Evolutionary conservation across 2,888 invertebrate genomes (phyloP), one percentile per base, ranked within the genome.

Genomic region (Laothoe populi): DNA sequence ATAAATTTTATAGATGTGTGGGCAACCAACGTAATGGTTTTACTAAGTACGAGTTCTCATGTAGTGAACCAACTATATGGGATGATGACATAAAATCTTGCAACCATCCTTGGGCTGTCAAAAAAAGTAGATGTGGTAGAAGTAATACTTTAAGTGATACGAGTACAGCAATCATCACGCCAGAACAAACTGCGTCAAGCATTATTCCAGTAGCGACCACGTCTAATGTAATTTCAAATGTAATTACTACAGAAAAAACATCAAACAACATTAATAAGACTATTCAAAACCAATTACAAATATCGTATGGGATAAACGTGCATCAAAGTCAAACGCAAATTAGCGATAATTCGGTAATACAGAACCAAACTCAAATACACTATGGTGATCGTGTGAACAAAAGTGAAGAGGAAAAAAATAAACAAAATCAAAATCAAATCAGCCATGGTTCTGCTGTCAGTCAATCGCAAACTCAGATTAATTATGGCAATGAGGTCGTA

Each of bases 1-100:
- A 93, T 40, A 96, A 96, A 80, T 97, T 97, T 88, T 96, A 96
- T 79, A 94, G 97, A 73, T 97, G 97, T 83, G 96, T 97, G 11
- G 90, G 90, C 53, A 94, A 94, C 76, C 94, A 94, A 26, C 86
- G 93, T 53, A 94, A 94, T 64, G 93, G 94, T 7, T 96, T 93
- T 74, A 94, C 92, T 59, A 95, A 94, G 83, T 96, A 95, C 75
- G 95, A 96, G 68, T 97, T 96, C 83, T 90, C 93, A 16, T 97
- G 97, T 77, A 95, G 95, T 24, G 94, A 95, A 59, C 95, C 95
- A 57, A 97, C 97, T 3, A 95, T 96, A 57, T 97, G 97, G 97
- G 97, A 97, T 85, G 94, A 95, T 63, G 90, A 93, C 26, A 82
- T 94, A 65, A 93, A 95, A 79, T 94, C 95, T 24, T 97, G 97